Evolutionary conservation across 2,797 vertebrate genomes (phyloP), one percentile per base, ranked within the genome.

Genomic region (Cirrhinus mrigala): DNA sequence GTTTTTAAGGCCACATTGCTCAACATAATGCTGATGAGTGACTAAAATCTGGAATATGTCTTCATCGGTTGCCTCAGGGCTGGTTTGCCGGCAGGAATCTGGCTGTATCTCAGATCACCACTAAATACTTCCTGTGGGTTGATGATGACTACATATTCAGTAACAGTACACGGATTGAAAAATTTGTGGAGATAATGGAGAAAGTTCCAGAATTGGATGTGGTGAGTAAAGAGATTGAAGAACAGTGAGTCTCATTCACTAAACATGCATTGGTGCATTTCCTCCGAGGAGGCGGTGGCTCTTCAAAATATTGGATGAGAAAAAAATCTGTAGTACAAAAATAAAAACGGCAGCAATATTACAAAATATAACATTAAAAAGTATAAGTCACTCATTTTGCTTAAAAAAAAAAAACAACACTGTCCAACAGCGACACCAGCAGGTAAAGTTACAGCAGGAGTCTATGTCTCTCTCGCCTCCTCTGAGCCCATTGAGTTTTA

Each of bases 61-160:
- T 44, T 37, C 33, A 44, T 46, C 22, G 14, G 60, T 22, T 50
- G 73, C 14, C 14, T 27, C 68, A 93, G 92, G 92, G 92, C 33
- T 92, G 92, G 92, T 93, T 93, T 83, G 86, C 86, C 4, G 89
- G 86, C 40, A 85, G 89, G 22, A 89, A 87, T 78, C 80, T 88
- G 40, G 85, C 74, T 8, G 0, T 88, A 22, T 89, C 95, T 37
- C 95, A 96, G 85, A 95, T 96, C 71, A 93, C 92, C 85, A 96
- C 94, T 73, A 96, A 96, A 76, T 96, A 96, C 3, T 91, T 96
- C 60, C 90, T 96, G 58, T 96, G 95, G 96, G 94, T 96, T 76
- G 95, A 96, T 0, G 95, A 96, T 24, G 95, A 96, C 87, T 96
- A 93, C 54, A 2, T 92, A 27, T 96, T 96, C 79, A 91, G 37